phyloP scores from a whole-genome alignment of 2,113 vertebrate species.

The Thamnophis sirtalis region DNA sequence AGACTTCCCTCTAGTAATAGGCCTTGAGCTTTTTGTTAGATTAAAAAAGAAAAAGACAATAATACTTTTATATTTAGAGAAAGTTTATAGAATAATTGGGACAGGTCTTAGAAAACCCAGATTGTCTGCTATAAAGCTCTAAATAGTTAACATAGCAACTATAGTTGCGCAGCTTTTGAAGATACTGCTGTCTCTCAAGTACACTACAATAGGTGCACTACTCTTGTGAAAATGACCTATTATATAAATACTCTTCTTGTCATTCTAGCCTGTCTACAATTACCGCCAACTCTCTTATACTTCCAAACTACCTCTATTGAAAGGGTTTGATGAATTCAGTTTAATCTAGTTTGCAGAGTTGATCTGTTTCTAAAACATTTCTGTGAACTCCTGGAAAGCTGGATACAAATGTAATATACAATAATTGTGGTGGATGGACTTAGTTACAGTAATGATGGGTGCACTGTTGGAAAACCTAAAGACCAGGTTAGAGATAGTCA shows the following conservation, averaged over 20 bases:
- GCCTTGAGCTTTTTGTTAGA: neutral
- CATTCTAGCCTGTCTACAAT: neutral
- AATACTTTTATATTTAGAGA: neutral
- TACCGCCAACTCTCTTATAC: neutral
- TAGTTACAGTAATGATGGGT: neutral
- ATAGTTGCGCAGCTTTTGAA: neutral
- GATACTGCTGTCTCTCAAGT: neutral
- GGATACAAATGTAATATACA: neutral
- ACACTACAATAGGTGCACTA: neutral
- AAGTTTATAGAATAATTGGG: neutral
- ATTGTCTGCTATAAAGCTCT: neutral
- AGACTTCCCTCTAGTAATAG: neutral
- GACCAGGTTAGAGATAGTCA: neutral
- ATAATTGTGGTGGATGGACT: neutral
- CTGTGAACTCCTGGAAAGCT: neutral
- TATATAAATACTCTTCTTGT: neutral
- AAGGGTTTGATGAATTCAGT: neutral
- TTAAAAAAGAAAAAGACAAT: neutral
- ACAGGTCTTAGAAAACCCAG: neutral
- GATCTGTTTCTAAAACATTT: neutral
- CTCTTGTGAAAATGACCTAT: neutral
- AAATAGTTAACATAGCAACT: neutral
- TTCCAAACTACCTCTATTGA: neutral
- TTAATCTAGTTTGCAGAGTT: neutral
- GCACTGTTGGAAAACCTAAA: neutral